These are phyloP conservation scores for Machimus atricapillus DNA, from an alignment of 2,888 invertebrate genomes.

Conservation along the genomic window DNA sequence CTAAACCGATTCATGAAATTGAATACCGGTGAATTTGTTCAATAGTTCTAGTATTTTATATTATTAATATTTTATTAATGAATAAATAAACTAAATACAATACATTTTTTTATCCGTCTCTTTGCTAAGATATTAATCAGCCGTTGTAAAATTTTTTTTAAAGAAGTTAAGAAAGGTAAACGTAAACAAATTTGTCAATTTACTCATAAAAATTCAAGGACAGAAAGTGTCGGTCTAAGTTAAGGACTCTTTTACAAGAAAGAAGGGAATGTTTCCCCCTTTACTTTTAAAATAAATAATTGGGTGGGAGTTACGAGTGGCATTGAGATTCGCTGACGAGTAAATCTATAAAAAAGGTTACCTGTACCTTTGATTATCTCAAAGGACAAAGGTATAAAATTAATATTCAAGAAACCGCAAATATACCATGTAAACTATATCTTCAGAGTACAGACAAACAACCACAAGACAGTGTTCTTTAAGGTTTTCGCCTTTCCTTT, in stretches of 20 bases:
- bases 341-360: not conserved
- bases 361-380: no score
- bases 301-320: not conserved
- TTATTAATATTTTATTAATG: no score
- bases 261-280: not conserved
- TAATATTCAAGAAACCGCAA: not conserved
- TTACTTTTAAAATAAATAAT: not conserved
- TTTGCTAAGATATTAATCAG: not conserved
- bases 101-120: no score
- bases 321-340: not conserved
- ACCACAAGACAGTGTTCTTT: not conserved
- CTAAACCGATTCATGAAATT: no score
- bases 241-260: not conserved
- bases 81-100: no score
- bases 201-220: not conserved
- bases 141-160: not conserved
- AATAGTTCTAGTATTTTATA: no score
- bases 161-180: not conserved
- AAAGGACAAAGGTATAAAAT: not conserved
- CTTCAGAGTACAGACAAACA: not conserved
- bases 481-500: not conserved
- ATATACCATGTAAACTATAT: not conserved
- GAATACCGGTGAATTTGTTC: no score
- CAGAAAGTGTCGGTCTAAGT: not conserved
- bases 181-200: not conserved